Evolutionary conservation across 2,888 invertebrate genomes (phyloP), one percentile per base, ranked within the genome.

Genomic region (Machimus atricapillus): DNA sequence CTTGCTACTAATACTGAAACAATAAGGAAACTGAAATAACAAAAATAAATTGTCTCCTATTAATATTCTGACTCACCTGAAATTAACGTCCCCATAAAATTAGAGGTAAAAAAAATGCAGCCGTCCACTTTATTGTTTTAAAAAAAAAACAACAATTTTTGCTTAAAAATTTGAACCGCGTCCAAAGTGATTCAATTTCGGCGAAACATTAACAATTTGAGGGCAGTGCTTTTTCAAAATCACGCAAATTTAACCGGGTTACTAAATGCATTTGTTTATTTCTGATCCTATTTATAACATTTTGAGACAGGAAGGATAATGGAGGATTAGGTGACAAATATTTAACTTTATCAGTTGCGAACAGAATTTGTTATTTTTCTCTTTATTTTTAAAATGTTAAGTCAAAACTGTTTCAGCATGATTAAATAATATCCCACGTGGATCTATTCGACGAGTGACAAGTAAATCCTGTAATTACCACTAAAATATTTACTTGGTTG

Each of bases 41-140:
- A 58, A 19, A 82, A 82, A 82, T 82, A 82, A 37, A 37, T 82
- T 66, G 58, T n/a, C 52, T 82, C 16, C 7, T 19, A 27, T 58
- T 58, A 58, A 52, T 58, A 37, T n/a, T 82, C 58, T 82, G 82
- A 82, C 34, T 82, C 82, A 82, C 82, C 82, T 82, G 82, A 82
- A 58, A 82, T 82, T 82, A 58, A 66, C 37, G 27, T 19, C 27
- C 27, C 66, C 37, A n/a, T 37, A 82, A 58, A 82, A 56, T 56
- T 66, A 82, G 34, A 31, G 27, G 58, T n/a, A 82, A 7, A 5
- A 8, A 27, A 37, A n/a, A 34, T 79, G 79, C 31, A 79, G 79
- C 27, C 23, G 52, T 16, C 12, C 12, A 23, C 46, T 82, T 9
- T 82, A 34, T 58, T 58, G 56, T 58, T 58, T 58, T 37, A 0